Evolutionary conservation across 2,888 invertebrate species (phyloP).

Genomic region (Myathropa florea): DNA sequence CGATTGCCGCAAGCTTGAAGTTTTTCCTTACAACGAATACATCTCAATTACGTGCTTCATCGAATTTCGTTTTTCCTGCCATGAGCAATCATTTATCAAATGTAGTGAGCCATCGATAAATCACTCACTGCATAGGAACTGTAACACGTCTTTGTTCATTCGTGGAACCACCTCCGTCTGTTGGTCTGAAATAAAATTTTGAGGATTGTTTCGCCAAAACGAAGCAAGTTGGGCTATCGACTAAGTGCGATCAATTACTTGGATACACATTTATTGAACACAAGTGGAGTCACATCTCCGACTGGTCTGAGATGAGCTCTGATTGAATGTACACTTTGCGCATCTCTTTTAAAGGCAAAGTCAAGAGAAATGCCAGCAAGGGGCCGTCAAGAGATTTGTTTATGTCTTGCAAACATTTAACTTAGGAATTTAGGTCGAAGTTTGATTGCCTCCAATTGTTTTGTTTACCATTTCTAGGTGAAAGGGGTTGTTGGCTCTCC

Average conservation of each 20-base stretch:
- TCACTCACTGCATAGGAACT: constrained; percentile 32
- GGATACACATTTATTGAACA: constrained; percentile 27
- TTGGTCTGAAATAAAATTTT: not conserved
- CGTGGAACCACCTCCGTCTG: constrained; percentile 49
- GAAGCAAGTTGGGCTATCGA: constrained; percentile 16
- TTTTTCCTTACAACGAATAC: not conserved
- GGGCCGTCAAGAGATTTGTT: constrained; percentile 39
- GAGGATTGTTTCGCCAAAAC: constrained; percentile 16
- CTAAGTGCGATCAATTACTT: constrained; percentile 6
- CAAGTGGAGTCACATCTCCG: constrained; percentile 6
- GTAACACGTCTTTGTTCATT: constrained; percentile 21
- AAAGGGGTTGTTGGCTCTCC: constrained; percentile 16
- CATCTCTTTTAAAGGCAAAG: constrained; percentile 15
- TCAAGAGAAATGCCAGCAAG: constrained; percentile 8
- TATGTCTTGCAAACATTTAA: constrained; percentile 31
- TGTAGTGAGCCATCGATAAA: constrained; percentile 40
- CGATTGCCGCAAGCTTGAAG: constrained; percentile 1
- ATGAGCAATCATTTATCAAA: constrained; percentile 55
- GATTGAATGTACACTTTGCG: constrained; percentile 52
- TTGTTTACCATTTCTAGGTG: constrained; percentile 11
- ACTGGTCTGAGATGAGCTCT: constrained; percentile 22
- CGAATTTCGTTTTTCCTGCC: constrained; percentile 13
- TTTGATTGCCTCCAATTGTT: constrained; percentile 52
- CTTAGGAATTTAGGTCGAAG: constrained; percentile 49
- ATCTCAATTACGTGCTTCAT: constrained; percentile 53